Percentiles rank a stretch among this genome's conserved stretches.
These are phyloP conservation scores for Pemphredon lugubris DNA, from an alignment of 2,888 invertebrate species.

Conservation along the genomic window DNA sequence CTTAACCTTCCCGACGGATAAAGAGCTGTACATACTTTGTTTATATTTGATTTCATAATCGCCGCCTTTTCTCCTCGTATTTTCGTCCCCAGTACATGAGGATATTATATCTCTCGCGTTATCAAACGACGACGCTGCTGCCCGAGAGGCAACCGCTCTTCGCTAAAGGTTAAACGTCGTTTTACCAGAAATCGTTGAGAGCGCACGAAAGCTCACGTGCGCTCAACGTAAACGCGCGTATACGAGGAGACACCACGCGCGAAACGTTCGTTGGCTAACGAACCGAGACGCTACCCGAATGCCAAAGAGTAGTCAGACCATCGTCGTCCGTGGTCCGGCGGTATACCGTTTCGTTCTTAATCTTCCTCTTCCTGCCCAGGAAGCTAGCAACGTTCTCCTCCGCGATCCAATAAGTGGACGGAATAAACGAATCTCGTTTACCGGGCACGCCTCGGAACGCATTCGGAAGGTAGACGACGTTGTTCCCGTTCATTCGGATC, in stretches of 20 bases:
- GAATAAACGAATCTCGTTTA: conserved; percentile 56
- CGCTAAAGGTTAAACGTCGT: too few species aligned
- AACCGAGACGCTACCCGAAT: conserved; percentile 74
- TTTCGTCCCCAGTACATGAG: too few species aligned
- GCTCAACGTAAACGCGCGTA: too few species aligned
- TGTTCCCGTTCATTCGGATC: conserved; percentile 11
- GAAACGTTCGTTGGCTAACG: conserved; percentile 69
- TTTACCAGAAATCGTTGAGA: too few species aligned
- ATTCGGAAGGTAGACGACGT: conserved; percentile 17
- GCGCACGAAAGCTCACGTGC: too few species aligned
- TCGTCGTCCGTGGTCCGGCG: conserved; percentile 50
- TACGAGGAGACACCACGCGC: conserved; percentile 4
- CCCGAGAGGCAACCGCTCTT: too few species aligned
- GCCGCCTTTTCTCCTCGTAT: too few species aligned
- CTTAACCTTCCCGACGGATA: too few species aligned
- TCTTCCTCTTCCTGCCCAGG: conserved; percentile 62
- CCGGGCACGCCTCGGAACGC: conserved; percentile 61
- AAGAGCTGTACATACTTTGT: too few species aligned
- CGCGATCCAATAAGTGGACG: conserved; percentile 61
- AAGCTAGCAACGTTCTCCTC: conserved; percentile 58
- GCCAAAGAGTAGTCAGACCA: conserved; percentile 68
- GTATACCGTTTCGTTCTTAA: conserved; percentile 54
- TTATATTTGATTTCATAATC: too few species aligned
- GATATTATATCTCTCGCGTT: too few species aligned
- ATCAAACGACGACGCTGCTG: too few species aligned